Percentiles rank a stretch among this genome's conserved stretches.
phyloP scores from a whole-genome alignment of 2,113 vertebrate species.

The Hippocampus zosterae region DNA sequence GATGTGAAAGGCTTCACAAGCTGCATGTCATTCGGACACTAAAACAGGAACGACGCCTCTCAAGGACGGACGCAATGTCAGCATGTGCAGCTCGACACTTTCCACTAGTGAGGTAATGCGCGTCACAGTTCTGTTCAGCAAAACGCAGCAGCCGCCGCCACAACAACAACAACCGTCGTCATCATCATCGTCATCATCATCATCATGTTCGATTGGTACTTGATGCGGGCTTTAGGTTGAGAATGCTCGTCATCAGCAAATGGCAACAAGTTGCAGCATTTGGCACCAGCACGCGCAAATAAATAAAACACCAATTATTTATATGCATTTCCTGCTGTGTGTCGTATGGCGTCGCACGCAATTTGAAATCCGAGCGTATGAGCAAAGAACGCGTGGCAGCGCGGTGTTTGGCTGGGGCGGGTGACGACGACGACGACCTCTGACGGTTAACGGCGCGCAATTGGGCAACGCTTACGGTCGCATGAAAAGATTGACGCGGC shows the following conservation, averaged over 20 bases:
- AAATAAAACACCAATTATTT: conserved; percentile 54
- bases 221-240: background rate
- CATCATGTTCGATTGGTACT: background rate
- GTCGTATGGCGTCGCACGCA: background rate
- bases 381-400: background rate
- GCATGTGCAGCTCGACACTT: conserved; percentile 12
- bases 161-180: background rate
- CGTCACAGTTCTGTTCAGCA: conserved; percentile 25
- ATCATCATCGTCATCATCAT: background rate
- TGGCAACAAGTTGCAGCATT: conserved; percentile 21
- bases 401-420: background rate
- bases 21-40: background rate
- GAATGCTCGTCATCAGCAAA: conserved; percentile 16
- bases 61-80: background rate
- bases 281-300: conserved; percentile 22
- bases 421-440: background rate
- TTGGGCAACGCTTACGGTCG: background rate
- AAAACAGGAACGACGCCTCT: conserved; percentile 6
- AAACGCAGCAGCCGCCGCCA: background rate
- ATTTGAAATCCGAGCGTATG: background rate
- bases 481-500: background rate
- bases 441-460: background rate
- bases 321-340: no score
- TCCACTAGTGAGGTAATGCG: conserved; percentile 58
- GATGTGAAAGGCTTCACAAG: conserved; percentile 3